These are phyloP conservation scores for Mirza zaza DNA, from an alignment of 2,113 vertebrate genomes.

Conservation along the genomic window DNA sequence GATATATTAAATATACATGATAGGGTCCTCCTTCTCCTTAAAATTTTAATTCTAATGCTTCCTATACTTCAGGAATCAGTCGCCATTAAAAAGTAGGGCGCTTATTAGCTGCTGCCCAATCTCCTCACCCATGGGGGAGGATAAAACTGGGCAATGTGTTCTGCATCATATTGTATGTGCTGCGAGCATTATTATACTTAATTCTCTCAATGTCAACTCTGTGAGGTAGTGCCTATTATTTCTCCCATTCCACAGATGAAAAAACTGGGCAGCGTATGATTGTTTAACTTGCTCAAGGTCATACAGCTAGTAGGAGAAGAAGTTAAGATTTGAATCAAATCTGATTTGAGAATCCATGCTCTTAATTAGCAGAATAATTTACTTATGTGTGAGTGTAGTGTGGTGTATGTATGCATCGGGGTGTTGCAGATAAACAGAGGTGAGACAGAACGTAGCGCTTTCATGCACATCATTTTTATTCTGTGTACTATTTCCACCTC, in stretches of 20 bases:
- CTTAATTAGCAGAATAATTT: background rate
- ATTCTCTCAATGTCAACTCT: background rate
- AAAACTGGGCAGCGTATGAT: background rate
- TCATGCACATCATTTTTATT: background rate
- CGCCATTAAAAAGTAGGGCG: background rate
- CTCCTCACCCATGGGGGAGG: background rate
- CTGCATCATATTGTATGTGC: background rate
- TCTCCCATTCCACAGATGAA: background rate
- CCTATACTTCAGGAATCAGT: background rate
- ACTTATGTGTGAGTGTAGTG: background rate
- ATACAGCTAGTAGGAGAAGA: background rate
- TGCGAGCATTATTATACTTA: background rate
- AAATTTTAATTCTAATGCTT: background rate
- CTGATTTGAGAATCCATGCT: background rate
- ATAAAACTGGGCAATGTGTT: too few relatives aligned
- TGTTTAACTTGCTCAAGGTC: background rate
- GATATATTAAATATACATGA: background rate
- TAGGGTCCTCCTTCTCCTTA: background rate
- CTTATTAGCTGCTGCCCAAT: background rate
- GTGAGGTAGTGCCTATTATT: background rate
- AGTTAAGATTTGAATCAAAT: background rate
- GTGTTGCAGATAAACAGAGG: background rate
- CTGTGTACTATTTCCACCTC: background rate
- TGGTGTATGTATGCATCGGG: background rate
- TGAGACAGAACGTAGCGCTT: fast-evolving